Percentiles rank a stretch among this genome's conserved stretches.
Evolutionary conservation across 2,113 vertebrate species (phyloP).

Genomic region (Stictonetta naevosa): DNA sequence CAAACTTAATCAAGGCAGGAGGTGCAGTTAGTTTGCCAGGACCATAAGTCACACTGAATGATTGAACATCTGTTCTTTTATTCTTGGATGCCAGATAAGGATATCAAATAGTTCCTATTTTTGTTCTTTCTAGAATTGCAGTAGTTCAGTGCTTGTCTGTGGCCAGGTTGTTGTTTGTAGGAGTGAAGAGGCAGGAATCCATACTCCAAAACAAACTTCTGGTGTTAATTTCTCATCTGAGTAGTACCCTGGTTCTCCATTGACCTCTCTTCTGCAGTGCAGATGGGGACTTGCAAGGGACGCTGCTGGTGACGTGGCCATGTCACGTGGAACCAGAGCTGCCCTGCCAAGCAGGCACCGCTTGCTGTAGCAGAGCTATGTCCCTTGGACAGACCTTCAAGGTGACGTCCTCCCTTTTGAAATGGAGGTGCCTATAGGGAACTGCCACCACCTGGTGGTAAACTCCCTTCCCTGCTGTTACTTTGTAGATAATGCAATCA

Average conservation of each 20-base stretch:
- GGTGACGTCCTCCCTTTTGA: neutral
- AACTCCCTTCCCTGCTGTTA: neutral
- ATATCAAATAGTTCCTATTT: neutral
- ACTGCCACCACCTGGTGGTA: neutral
- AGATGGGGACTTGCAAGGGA: no score
- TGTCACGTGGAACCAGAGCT: neutral
- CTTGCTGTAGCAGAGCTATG: neutral
- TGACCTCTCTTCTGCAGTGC: neutral
- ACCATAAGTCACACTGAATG: neutral
- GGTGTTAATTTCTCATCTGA: neutral
- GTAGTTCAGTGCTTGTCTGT: neutral
- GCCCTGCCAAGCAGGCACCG: accelerated
- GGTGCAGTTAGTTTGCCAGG: neutral
- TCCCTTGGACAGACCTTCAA: neutral
- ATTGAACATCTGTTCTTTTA: neutral
- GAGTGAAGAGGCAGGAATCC: neutral
- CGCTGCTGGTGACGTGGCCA: neutral
- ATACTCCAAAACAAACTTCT: neutral
- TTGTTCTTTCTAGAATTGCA: neutral
- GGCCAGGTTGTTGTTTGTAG: neutral
- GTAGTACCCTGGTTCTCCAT: neutral
- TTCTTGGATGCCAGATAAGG: neutral
- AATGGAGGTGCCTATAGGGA: neutral
- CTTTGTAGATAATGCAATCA: neutral
- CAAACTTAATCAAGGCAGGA: neutral